These are phyloP conservation scores for Ceratina japonica DNA, from an alignment of 1,140 invertebrate species.

Conservation along the genomic window DNA sequence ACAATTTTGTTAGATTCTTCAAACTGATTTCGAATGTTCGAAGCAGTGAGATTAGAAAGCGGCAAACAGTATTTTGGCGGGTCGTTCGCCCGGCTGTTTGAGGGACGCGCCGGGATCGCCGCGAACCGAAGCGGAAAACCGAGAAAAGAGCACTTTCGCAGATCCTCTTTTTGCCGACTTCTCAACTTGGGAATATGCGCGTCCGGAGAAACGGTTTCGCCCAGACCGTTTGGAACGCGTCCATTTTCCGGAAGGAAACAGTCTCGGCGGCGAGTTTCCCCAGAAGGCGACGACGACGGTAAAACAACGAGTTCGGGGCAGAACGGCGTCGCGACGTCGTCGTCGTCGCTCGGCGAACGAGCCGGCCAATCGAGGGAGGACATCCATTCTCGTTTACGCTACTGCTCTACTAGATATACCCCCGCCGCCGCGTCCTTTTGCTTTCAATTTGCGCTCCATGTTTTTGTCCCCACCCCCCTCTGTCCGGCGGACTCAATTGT, in stretches of 20 bases:
- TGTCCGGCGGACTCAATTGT: conserved; percentile 11
- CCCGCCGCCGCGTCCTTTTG: neutral
- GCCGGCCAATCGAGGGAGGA: conserved; percentile 10
- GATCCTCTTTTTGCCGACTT: conserved; percentile 4
- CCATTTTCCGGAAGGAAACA: conserved; percentile 33
- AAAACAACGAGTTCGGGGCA: conserved; percentile 27
- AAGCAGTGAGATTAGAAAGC: too few relatives aligned
- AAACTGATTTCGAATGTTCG: too few relatives aligned
- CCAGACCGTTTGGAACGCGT: conserved; percentile 38
- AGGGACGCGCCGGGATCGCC: neutral
- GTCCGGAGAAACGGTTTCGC: neutral
- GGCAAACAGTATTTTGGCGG: neutral
- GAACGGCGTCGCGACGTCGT: conserved; percentile 25
- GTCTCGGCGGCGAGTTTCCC: conserved; percentile 1
- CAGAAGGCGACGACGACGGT: conserved; percentile 3
- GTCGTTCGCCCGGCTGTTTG: neutral
- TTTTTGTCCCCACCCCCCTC: neutral
- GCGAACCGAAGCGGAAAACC: conserved; percentile 26
- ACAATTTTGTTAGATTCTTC: too few relatives aligned
- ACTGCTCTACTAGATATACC: too few relatives aligned
- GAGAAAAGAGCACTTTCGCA: too few relatives aligned
- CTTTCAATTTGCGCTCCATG: conserved; percentile 38
- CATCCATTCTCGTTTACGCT: conserved; percentile 32
- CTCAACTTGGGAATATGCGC: conserved; percentile 13
- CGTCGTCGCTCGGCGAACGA: conserved; percentile 20